Evolutionary conservation across 2,888 invertebrate genomes (phyloP), one percentile per base, ranked within the genome.

Genomic region (Sphaerophoria taeniata): DNA sequence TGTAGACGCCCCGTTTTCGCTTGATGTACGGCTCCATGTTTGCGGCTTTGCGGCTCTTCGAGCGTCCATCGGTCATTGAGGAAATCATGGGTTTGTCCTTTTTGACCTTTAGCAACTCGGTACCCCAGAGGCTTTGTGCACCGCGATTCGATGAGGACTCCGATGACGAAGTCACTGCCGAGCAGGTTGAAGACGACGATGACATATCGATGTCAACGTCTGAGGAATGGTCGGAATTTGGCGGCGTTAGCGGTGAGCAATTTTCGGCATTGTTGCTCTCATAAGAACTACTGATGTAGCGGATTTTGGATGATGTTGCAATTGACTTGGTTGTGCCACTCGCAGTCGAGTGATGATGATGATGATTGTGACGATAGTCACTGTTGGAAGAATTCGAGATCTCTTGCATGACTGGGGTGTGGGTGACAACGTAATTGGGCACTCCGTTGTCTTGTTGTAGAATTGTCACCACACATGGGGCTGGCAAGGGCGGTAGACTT

Each of bases 401-500:
- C 87, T 92, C 92, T 86, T 92, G 92, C 91, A 92, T 91, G 16
- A 90, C 88, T 33, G 90, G 89, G 51, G 89, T 79, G 73, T 87
- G 88, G 7, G 77, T 71, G 65, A 65, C 47, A 73, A 61, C 47
- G 56, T 72, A 55, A 71, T 69, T 73, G 0, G 80, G 70, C 3
- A 73, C 24, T 6, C 78, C 74, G 14, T 63, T 74, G 7, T 90
- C 90, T 73, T 91, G 91, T 77, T 94, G 94, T 82, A 94, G 94
- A 51, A 95, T 94, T 77, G 94, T 94, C 36, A 95, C 94, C 24
- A 95, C 93, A 88, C 95, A 94, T 39, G 95, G 96, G 5, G 95
- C 95, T 63, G 95, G 95, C 87, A 95, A 93, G 14, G 96, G 97
- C 12, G 96, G 96, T 89, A 96, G 91, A 88, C 96, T 95, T 88